Evolutionary conservation across 2,113 vertebrate genomes (phyloP).

Genomic region (Nyctereutes procyonoides): DNA sequence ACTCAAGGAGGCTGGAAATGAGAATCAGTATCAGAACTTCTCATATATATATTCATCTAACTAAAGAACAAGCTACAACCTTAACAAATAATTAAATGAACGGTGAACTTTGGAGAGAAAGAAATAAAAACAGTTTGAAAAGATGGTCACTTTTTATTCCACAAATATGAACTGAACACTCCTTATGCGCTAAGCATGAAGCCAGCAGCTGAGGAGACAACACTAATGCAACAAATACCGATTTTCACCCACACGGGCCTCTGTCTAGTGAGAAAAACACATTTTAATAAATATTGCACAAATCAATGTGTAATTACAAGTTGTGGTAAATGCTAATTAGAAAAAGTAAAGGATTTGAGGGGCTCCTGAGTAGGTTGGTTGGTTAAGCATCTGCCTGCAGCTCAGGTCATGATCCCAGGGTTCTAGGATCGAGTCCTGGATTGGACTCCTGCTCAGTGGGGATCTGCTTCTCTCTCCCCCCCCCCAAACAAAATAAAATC

Average conservation of each 20-base stretch:
- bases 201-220: neutral
- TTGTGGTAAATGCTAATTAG: neutral
- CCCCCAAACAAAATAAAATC: too few relatives aligned
- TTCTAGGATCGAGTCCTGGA: too few relatives aligned
- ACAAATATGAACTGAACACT: neutral
- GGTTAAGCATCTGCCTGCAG: too few relatives aligned
- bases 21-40: neutral
- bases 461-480: too few relatives aligned
- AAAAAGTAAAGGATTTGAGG: neutral
- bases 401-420: too few relatives aligned
- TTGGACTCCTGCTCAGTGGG: too few relatives aligned
- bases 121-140: slow-evolving; percentile 22
- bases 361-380: too few relatives aligned
- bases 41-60: neutral
- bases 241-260: neutral
- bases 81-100: slow-evolving; percentile 23
- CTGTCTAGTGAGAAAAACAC: neutral
- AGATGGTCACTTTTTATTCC: neutral
- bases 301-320: neutral
- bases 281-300: neutral
- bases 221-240: neutral
- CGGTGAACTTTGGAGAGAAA: slow-evolving; percentile 15
- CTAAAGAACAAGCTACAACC: neutral
- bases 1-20: neutral
- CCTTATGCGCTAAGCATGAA: neutral